Evolutionary conservation across 2,113 vertebrate species (phyloP).

Genomic region (Callipepla californica): DNA sequence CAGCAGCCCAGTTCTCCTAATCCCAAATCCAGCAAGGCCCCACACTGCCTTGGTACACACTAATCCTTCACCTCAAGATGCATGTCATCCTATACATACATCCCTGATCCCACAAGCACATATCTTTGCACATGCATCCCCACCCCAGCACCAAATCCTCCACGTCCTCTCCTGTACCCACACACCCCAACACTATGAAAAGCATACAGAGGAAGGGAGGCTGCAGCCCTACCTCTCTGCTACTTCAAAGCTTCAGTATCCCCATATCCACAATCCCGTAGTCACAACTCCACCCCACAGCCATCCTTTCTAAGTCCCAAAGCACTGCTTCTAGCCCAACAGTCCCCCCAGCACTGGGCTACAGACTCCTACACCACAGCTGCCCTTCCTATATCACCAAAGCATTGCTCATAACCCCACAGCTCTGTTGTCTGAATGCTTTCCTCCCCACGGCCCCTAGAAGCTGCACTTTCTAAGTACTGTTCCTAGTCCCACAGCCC

Average conservation of each 20-base stretch:
- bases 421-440: too few species aligned
- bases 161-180: not conserved
- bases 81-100: rapidly evolving
- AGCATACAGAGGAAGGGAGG: rapidly evolving
- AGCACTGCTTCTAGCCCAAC: not conserved
- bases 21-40: too few species aligned
- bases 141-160: rapidly evolving
- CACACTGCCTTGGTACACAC: rapidly evolving
- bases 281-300: not conserved
- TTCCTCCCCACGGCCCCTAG: too few species aligned
- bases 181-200: rapidly evolving
- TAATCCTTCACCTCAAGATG: not conserved
- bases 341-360: not conserved
- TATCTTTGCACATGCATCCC: not conserved
- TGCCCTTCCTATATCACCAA: too few species aligned
- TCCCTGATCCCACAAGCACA: not conserved
- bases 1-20: not conserved
- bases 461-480: too few species aligned
- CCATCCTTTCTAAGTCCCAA: too few species aligned
- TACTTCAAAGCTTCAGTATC: rapidly evolving
- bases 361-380: not conserved
- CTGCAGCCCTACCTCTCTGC: not conserved
- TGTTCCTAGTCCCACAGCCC: too few species aligned
- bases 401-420: too few species aligned
- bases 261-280: not conserved